Evolutionary conservation across 1,140 invertebrate genomes (phyloP).

Genomic region (Cotesia chilonis): DNA sequence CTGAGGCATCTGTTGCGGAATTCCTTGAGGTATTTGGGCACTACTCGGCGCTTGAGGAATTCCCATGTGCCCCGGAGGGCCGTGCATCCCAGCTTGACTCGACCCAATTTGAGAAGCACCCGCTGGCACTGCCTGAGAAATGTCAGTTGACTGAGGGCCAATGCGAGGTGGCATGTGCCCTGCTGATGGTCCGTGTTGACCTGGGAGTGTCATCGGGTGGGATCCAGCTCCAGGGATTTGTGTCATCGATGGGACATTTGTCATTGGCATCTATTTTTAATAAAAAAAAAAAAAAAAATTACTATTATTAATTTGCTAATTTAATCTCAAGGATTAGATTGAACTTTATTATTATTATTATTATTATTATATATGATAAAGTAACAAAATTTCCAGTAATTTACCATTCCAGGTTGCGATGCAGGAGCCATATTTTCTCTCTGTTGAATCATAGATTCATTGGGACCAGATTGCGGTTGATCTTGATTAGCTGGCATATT

Average conservation of each 20-base stretch:
- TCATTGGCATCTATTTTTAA: conserved; percentile 42
- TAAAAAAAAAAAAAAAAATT: neutral
- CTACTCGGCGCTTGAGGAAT: conserved; percentile 37
- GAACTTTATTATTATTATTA: too few species aligned
- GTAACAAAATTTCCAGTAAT: conserved; percentile 21
- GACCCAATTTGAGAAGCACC: conserved; percentile 30
- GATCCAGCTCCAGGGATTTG: conserved; percentile 44
- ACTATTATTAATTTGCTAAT: too few species aligned
- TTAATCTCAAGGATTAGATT: too few species aligned
- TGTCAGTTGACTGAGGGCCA: conserved; percentile 20
- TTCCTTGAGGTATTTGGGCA: conserved; percentile 38
- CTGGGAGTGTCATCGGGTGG: conserved; percentile 44
- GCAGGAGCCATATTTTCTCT: conserved; percentile 53
- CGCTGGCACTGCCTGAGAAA: conserved; percentile 28
- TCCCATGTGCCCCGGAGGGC: conserved; percentile 41
- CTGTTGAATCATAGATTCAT: conserved; percentile 33
- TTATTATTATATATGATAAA: neutral
- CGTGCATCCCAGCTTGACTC: conserved; percentile 37
- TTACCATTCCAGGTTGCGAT: conserved; percentile 57
- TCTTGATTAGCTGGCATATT: conserved; percentile 45
- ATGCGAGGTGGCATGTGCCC: conserved; percentile 36
- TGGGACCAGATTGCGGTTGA: conserved; percentile 33
- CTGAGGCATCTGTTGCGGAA: conserved; percentile 26
- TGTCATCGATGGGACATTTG: conserved; percentile 39
- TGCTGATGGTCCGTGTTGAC: conserved; percentile 39